phyloP scores from a whole-genome alignment of 2,113 vertebrate genomes.

The Climacteris rufus region DNA sequence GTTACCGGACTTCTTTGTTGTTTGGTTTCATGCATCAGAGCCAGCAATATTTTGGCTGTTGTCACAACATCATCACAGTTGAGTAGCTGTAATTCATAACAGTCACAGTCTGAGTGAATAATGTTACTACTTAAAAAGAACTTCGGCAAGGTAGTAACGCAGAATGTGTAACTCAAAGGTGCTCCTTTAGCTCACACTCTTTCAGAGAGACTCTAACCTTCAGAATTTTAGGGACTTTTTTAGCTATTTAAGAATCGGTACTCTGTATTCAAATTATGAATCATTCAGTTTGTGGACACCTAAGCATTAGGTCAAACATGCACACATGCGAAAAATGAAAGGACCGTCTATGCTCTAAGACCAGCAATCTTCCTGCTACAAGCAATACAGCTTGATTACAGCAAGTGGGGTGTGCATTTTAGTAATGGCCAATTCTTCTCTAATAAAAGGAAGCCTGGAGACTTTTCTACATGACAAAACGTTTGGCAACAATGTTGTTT shows the following conservation, averaged over 20 bases:
- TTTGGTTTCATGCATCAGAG: neutral
- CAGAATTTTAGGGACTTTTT: constrained; percentile 19
- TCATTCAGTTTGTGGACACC: neutral
- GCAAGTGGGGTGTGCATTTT: neutral
- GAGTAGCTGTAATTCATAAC: neutral
- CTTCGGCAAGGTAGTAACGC: neutral
- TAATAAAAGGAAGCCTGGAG: constrained; percentile 32
- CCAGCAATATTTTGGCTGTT: neutral
- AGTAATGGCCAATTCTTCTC: constrained; percentile 11
- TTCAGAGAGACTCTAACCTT: neutral
- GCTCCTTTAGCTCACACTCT: neutral
- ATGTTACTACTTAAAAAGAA: neutral
- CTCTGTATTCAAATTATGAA: neutral
- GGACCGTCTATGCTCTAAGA: neutral
- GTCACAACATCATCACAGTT: neutral
- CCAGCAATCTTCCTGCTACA: neutral
- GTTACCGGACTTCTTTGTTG: neutral
- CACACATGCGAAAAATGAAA: neutral
- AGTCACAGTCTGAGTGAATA: neutral
- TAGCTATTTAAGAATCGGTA: neutral
- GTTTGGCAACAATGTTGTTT: constrained; percentile 47
- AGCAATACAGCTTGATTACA: neutral
- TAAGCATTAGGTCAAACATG: neutral
- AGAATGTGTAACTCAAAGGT: neutral
- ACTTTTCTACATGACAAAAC: constrained; percentile 57